Conservation (phyloP, 2,113 vertebrate genomes). For the Sarotherodon lohbergeri region DNA sequence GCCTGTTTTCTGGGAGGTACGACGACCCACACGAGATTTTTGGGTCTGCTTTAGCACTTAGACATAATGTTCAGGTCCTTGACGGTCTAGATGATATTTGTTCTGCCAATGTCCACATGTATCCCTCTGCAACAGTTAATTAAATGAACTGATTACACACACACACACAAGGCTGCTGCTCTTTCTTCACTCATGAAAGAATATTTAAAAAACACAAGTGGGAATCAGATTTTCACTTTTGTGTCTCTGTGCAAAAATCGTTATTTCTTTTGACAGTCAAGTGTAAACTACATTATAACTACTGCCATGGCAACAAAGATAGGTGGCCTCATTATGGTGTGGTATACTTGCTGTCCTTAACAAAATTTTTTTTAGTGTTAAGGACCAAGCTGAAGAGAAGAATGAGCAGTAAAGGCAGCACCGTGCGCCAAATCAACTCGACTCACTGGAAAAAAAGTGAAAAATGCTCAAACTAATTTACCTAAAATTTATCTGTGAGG, state of each 20-base stretch:
- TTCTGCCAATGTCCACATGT: neutral
- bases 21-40: neutral
- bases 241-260: neutral
- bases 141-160: neutral
- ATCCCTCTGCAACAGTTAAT: neutral
- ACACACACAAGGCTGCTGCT: neutral
- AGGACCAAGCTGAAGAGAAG: neutral
- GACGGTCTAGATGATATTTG: neutral
- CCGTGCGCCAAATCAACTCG: accelerated
- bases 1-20: neutral
- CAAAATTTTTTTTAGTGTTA: neutral
- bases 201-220: neutral
- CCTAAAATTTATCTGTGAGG: neutral
- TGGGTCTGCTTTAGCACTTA: neutral
- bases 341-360: neutral
- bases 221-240: neutral
- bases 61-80: neutral
- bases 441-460: neutral
- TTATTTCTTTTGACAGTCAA: neutral
- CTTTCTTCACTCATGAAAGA: neutral
- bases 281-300: neutral
- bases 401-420: neutral
- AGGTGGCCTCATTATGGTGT: neutral
- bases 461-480: neutral
- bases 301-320: neutral